Conservation (phyloP, 2,888 invertebrate species). For the Atethmia centrago region DNA sequence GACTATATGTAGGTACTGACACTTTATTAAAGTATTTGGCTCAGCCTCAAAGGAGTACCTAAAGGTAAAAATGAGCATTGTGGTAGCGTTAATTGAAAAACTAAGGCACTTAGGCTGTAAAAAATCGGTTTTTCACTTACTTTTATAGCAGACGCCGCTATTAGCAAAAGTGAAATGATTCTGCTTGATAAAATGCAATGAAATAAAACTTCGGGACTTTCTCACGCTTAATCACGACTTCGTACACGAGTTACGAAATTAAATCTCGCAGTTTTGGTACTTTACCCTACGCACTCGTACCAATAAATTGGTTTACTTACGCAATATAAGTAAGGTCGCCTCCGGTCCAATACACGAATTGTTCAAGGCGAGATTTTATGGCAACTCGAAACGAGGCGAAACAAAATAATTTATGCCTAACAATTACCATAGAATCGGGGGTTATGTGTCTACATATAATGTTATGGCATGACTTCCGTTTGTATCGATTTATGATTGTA, state of each 20-base stretch:
- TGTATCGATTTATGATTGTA: slow-evolving; percentile 26
- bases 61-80: slow-evolving; percentile 2
- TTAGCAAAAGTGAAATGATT: too few relatives aligned
- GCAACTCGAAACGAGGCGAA: slow-evolving; percentile 36
- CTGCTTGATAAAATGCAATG: too few relatives aligned
- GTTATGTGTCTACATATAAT: slow-evolving; percentile 22
- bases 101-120: background rate
- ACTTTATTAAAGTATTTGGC: slow-evolving; percentile 7
- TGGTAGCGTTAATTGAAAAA: background rate
- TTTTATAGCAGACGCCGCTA: background rate
- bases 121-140: slow-evolving; percentile 12
- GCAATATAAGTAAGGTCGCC: slow-evolving; percentile 58
- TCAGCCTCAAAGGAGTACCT: background rate
- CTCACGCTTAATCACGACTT: slow-evolving; percentile 30
- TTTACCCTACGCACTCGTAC: slow-evolving; percentile 53
- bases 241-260: slow-evolving; percentile 43
- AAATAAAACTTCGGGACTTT: slow-evolving; percentile 31
- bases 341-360: slow-evolving; percentile 53
- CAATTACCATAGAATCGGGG: slow-evolving; percentile 42
- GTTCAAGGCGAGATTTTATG: slow-evolving; percentile 62
- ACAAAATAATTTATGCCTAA: slow-evolving; percentile 43
- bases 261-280: slow-evolving; percentile 26
- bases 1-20: background rate
- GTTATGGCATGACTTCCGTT: slow-evolving; percentile 46
- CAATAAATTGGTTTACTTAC: slow-evolving; percentile 57